A percentile compares a stretch with the other conserved stretches of the same genome.
phyloP scores from a whole-genome alignment of 1,140 invertebrate species.

The Magallana angulata region DNA sequence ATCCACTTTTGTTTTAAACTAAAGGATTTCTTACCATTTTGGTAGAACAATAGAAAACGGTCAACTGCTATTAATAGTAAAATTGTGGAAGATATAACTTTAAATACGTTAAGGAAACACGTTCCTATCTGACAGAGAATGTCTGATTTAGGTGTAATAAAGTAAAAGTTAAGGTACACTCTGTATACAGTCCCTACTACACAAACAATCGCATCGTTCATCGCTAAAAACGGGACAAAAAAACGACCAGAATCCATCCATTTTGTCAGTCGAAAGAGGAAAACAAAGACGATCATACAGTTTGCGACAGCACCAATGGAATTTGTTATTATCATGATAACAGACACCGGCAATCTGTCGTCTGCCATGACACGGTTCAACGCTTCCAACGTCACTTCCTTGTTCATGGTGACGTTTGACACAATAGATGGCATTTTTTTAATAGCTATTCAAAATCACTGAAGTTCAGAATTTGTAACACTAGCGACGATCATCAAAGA shows the following conservation, averaged over 20 bases:
- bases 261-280: background rate
- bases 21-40: background rate
- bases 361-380: background rate
- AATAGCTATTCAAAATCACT: background rate
- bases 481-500: background rate
- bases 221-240: slow-evolving; percentile 4
- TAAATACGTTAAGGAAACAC: background rate
- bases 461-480: background rate
- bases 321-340: background rate
- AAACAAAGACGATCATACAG: background rate
- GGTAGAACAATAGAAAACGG: background rate
- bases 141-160: background rate
- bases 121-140: background rate
- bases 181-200: background rate
- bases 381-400: background rate
- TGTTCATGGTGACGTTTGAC: background rate
- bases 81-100: background rate
- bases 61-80: slow-evolving; percentile 6
- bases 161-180: slow-evolving; percentile 9
- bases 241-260: background rate
- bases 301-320: background rate
- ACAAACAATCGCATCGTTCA: slow-evolving; percentile 8
- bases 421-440: background rate
- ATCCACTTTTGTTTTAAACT: background rate
- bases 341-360: background rate